Conservation (phyloP, 1,140 invertebrate species). For the Helicoverpa zea region DNA sequence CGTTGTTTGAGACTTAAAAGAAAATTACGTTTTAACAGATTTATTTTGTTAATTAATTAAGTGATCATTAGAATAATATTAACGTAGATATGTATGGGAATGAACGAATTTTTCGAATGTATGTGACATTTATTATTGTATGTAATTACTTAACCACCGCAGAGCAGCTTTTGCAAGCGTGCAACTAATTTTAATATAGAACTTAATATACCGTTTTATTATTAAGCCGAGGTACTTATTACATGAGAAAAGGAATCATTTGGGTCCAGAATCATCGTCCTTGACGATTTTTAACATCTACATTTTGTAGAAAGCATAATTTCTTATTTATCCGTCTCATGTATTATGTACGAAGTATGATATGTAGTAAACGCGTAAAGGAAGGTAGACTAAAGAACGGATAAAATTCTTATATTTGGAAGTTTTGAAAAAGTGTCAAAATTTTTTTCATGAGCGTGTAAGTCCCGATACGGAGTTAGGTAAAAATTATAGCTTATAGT, state of each 20-base stretch:
- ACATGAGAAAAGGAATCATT: slow-evolving; percentile 49
- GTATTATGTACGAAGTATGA: slow-evolving; percentile 52
- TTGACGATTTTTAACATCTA: slow-evolving; percentile 51
- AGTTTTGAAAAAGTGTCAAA: slow-evolving; percentile 82
- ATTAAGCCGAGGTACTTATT: slow-evolving; percentile 58
- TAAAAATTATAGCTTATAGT: slow-evolving; percentile 84
- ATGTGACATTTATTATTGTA: slow-evolving; percentile 67
- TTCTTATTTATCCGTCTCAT: slow-evolving; percentile 47
- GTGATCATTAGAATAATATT: slow-evolving; percentile 66
- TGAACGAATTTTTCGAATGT: slow-evolving; percentile 76
- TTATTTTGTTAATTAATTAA: slow-evolving; percentile 79
- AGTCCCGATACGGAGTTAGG: slow-evolving; percentile 74
- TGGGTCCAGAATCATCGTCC: slow-evolving; percentile 46
- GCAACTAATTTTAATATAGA: slow-evolving; percentile 79
- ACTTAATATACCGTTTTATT: slow-evolving; percentile 68
- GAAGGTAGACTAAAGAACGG: slow-evolving; percentile 72
- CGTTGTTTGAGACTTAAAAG: slow-evolving; percentile 82
- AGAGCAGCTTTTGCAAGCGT: slow-evolving; percentile 78
- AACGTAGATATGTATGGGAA: slow-evolving; percentile 71
- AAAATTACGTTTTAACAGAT: slow-evolving; percentile 78
- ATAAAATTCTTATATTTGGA: slow-evolving; percentile 72
- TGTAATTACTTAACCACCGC: slow-evolving; percentile 78
- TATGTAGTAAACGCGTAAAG: slow-evolving; percentile 79
- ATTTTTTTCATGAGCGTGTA: slow-evolving; percentile 76
- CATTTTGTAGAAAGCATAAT: slow-evolving; percentile 44